These are phyloP conservation scores for Oncorhynchus mykiss DNA, from an alignment of 2,113 vertebrate genomes.

Conservation along the genomic window DNA sequence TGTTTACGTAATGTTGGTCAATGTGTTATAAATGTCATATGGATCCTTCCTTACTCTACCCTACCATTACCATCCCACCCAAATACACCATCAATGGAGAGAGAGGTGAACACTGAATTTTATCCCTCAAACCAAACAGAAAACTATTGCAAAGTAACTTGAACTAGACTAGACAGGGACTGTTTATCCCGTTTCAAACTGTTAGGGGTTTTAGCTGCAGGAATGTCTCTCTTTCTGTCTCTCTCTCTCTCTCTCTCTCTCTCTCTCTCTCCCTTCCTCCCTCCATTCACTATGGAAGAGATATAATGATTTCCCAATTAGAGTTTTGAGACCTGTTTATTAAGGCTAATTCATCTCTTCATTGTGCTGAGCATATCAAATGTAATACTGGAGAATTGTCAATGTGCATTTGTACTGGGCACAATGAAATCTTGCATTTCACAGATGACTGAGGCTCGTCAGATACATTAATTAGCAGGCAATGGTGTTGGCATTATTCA, in stretches of 20 bases:
- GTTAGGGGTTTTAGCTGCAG: slow-evolving; percentile 68
- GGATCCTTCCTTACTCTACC: background rate
- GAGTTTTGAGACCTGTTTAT: slow-evolving; percentile 74
- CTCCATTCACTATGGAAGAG: slow-evolving; percentile 59
- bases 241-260: slow-evolving; percentile 33
- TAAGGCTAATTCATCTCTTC: slow-evolving; percentile 72
- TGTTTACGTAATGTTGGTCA: background rate
- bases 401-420: slow-evolving; percentile 62
- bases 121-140: slow-evolving; percentile 62
- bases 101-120: slow-evolving; percentile 21
- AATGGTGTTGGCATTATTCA: slow-evolving; percentile 70
- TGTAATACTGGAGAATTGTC: slow-evolving; percentile 62
- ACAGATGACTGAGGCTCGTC: slow-evolving; percentile 68
- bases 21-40: slow-evolving; percentile 43
- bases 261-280: slow-evolving; percentile 35
- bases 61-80: background rate
- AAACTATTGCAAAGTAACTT: slow-evolving; percentile 63
- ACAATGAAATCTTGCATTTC: slow-evolving; percentile 74
- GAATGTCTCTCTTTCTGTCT: slow-evolving; percentile 46
- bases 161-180: slow-evolving; percentile 20
- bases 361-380: slow-evolving; percentile 75
- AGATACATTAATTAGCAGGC: slow-evolving; percentile 72
- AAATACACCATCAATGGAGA: slow-evolving; percentile 16
- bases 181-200: slow-evolving; percentile 71
- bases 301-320: slow-evolving; percentile 76